Evolutionary conservation across 2,113 vertebrate genomes (phyloP), one percentile per base, ranked within the genome.

Genomic region (Istiophorus platypterus): DNA sequence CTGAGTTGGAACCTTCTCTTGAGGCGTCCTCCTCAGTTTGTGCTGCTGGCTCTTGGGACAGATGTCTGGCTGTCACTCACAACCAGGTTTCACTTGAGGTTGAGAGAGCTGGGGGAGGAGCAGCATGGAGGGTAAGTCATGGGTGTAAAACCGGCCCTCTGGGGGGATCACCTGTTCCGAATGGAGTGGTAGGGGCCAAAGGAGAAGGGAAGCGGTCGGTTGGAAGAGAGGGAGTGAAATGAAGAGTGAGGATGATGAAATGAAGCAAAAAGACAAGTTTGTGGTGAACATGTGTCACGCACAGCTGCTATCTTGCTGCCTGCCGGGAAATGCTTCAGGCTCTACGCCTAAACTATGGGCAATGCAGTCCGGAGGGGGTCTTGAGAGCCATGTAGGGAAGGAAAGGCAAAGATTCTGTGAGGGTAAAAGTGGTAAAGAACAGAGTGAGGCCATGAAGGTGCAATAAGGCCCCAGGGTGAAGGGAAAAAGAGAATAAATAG

Each of bases 241-340:
- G 78, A 91, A 90, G 89, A 75, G 75, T 90, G 64, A 86, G 68
- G 68, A 64, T 41, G 57, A 82, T 85, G 91, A 90, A 91, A 91
- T 92, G 88, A 93, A 93, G 79, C 87, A 88, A 65, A 67, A n/a
- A 77, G 64, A 59, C 45, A 64, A 31, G 29, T 41, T 82, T 86
- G 72, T 78, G 58, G 52, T 76, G 82, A 91, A 91, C 91, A 92
- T 90, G 91, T 93, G 90, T 90, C 79, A 59, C 72, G 84, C 78
- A 90, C 92, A 92, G 89, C 92, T 92, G 93, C 84, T 81, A 74
- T 73, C 68, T 77, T 68, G 72, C 61, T 85, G 78, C 79, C 88
- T 84, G 76, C 52, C 5, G n/a, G 89, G 89, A 73, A 20, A 73
- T 74, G 78, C 92, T 84, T 18, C 31, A 71, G 83, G 89, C 73